Evolutionary conservation across 2,113 vertebrate species (phyloP).

Genomic region (Crotalus viridis): DNA sequence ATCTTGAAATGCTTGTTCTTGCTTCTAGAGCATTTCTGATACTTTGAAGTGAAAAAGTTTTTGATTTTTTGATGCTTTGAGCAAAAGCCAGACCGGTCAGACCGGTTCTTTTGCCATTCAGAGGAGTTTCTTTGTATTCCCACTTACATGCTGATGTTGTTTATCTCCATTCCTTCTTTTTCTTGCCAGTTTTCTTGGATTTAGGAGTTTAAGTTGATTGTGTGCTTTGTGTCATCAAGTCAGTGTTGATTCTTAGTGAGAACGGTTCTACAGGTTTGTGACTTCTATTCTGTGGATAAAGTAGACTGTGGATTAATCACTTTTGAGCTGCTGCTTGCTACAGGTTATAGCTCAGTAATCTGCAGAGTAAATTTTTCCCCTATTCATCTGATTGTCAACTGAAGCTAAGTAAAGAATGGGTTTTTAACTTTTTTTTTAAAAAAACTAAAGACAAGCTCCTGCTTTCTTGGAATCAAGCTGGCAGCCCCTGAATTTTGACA

Average conservation of each 20-base stretch:
- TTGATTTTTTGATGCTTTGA: not conserved
- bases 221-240: not conserved
- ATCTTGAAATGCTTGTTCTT: slow-evolving; percentile 17
- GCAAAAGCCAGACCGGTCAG: slow-evolving; percentile 40
- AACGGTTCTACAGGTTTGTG: too few relatives aligned
- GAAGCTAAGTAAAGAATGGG: too few relatives aligned
- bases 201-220: not conserved
- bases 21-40: slow-evolving; percentile 33
- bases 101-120: slow-evolving; percentile 58
- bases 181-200: not conserved
- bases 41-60: slow-evolving; percentile 38
- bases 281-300: not conserved
- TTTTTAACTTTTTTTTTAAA: too few relatives aligned
- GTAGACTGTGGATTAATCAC: too few relatives aligned
- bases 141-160: not conserved
- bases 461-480: not conserved
- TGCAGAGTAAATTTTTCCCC: not conserved
- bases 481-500: too few relatives aligned
- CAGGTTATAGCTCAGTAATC: not conserved
- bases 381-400: not conserved
- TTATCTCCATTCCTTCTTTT: not conserved
- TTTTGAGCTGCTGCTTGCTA: not conserved
- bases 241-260: not conserved
- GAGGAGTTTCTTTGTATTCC: slow-evolving; percentile 14
- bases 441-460: not conserved